Base-by-base conservation (phyloP, 2,888 invertebrate species). In the Hydraecia micacea region DNA sequence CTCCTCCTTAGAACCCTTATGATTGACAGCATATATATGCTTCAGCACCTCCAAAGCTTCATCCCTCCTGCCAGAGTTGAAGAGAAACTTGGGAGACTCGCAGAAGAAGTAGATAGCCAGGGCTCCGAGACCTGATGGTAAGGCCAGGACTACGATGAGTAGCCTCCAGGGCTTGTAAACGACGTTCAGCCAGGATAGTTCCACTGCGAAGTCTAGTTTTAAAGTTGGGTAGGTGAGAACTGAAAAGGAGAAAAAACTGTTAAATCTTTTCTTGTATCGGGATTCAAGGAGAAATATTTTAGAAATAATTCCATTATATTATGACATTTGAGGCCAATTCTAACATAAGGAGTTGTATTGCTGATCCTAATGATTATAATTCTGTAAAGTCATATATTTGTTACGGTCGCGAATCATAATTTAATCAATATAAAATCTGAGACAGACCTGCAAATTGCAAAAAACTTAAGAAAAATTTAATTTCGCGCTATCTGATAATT, bases 61-160 rank as follows among this genome's bases (percentile, higher is more conserved):
- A 0, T 97, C 97, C 1, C 96, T 95, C 81, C 97, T 95, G 0
- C 98, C 98, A 84, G 97, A 97, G 49, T 98, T 97, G 32, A 98
- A 97, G 73, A 98, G 95, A 91, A 98, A 98, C 92, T 98, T 98
- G 0, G 99, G 98, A 75, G 98, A 98, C 92, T 99, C 98, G 0
- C 98, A 98, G 89, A 98, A 97, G 83, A 96, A 96, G 65, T 96
- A 94, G 25, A 98, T 95, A 13, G 97, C 97, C 0, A 97, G 28
- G 0, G 97, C 97, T 72, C 98, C 97, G 0, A 98, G 65, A 0
- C 96, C 96, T 15, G 93, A 91, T 0, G 96, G 96, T 25, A 96
- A 62, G 0, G 96, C 94, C 62, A 96, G 88, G 1, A 95, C 91
- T 0, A 98, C 96, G 42, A 98, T 94, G 73, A 98, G 97, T 25